Evolutionary conservation across 2,888 invertebrate species (phyloP).

Genomic region (Dryadula phaetusa): DNA sequence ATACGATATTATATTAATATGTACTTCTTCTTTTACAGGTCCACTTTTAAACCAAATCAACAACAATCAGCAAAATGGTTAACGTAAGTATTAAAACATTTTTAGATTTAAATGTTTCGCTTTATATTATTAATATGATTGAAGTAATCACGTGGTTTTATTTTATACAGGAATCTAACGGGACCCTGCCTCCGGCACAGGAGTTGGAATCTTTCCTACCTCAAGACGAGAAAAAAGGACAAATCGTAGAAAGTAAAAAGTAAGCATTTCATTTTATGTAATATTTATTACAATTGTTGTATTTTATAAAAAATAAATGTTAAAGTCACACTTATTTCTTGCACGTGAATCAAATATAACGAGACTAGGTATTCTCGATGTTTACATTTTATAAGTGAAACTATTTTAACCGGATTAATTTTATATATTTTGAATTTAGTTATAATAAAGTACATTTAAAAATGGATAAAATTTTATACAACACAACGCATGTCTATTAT

Average conservation of each 20-base stretch:
- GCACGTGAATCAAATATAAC: no score
- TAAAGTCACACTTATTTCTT: no score
- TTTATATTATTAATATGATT: background rate
- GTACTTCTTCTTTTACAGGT: conserved; percentile 38
- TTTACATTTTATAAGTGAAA: no score
- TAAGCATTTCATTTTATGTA: conserved; percentile 59
- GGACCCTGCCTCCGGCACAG: conserved; percentile 80
- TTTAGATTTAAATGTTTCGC: background rate
- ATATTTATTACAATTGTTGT: no score
- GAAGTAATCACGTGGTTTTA: conserved; percentile 6
- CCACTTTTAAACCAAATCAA: background rate
- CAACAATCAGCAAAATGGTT: conserved; percentile 43
- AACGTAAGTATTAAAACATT: conserved; percentile 44
- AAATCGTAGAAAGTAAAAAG: conserved; percentile 72
- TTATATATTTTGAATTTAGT: no score
- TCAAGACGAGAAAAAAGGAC: conserved; percentile 86
- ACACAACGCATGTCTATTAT: conserved; percentile 1
- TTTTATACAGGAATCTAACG: conserved; percentile 71
- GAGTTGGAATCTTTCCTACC: conserved; percentile 93
- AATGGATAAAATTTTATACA: background rate
- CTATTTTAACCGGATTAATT: no score
- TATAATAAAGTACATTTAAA: no score
- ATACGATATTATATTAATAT: conserved; percentile 4
- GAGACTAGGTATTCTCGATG: no score
- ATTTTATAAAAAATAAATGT: no score